Evolutionary conservation across 2,888 invertebrate genomes (phyloP), one percentile per base, ranked within the genome.

Genomic region (Cactoblastis cactorum): DNA sequence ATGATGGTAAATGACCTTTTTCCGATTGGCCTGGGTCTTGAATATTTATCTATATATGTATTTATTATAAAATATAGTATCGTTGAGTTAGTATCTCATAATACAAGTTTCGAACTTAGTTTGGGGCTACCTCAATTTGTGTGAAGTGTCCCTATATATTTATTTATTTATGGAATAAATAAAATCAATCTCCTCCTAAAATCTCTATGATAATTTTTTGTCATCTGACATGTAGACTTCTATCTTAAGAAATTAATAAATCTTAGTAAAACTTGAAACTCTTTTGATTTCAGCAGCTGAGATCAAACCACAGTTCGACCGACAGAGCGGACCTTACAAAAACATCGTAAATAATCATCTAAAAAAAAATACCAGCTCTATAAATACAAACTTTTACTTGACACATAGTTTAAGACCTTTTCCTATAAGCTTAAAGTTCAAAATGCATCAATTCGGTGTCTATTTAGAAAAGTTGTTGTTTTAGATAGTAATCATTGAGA

Each of bases 311-410:
- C 37, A 32, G 41, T 43, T 43, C 41, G 9, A 0, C 15, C 24
- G 12, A 9, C 28, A n/a, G 15, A 28, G 28, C 17, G 52, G 49
- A 51, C 45, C 51, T 52, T 33, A 54, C 51, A 51, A 52, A 54
- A 56, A 56, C 56, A 56, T 56, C 58, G 55, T 58, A 58, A 58
- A 58, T 53, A 56, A 53, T 35, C 49, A 32, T 46, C 54, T 55
- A 54, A 53, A 56, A 58, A 52, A 52, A 53, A 43, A 50, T 48
- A 50, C 51, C 43, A 56, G 51, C 51, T 49, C 50, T 52, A 50
- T 56, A 52, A 51, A 56, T 37, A 48, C 15, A 5, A 15, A 37
- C 6, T 2, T 12, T 5, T 5, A 6, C 12, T 15, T 24, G 47
- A 37, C 47, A 37, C 28, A 2, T 17, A 1, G 3, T 11, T 3